These are phyloP conservation scores for Eidolon helvum DNA, from an alignment of 2,113 vertebrate species.

Conservation along the genomic window DNA sequence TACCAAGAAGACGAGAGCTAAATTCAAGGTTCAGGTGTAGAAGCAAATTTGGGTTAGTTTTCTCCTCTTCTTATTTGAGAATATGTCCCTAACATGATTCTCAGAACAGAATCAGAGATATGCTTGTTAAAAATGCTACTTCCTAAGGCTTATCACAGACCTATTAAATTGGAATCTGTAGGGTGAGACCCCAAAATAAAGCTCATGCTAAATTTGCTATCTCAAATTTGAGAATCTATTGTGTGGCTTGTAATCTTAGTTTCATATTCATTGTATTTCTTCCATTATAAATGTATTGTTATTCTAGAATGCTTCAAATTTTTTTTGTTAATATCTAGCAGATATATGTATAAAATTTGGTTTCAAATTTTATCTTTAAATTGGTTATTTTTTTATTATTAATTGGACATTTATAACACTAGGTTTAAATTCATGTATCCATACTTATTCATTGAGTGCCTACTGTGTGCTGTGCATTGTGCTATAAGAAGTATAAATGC, in stretches of 20 bases:
- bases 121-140: not conserved
- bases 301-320: not conserved
- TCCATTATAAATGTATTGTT: not conserved
- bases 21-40: conserved; percentile 37
- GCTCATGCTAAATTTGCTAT: not conserved
- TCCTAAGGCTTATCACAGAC: not conserved
- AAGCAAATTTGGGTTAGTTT: conserved; percentile 24
- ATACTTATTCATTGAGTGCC: not conserved
- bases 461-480: not conserved
- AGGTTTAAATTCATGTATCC: not conserved
- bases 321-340: not conserved
- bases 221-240: not conserved
- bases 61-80: not conserved
- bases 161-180: not conserved
- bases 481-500: not conserved
- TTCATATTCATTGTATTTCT: conserved; percentile 14
- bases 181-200: not conserved
- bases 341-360: not conserved
- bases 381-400: not conserved
- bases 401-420: not conserved
- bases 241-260: not conserved
- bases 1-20: not conserved
- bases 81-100: not conserved
- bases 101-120: not conserved
- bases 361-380: not conserved